phyloP scores from a whole-genome alignment of 2,113 vertebrate genomes.

The Datnioides undecimradiatus region DNA sequence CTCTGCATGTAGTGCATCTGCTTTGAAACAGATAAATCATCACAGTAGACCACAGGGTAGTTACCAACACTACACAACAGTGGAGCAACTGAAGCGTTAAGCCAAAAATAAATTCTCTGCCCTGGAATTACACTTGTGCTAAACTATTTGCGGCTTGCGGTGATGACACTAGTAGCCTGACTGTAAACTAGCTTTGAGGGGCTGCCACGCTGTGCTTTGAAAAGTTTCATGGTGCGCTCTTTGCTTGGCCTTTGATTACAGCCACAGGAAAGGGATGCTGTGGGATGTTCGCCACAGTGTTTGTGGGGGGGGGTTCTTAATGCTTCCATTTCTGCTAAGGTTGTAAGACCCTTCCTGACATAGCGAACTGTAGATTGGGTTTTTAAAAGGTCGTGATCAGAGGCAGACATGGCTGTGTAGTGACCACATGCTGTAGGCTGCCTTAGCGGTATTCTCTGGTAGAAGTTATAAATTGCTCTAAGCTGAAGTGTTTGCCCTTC shows the following conservation, averaged over 20 bases:
- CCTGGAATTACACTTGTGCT: conserved; percentile 9
- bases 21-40: background rate
- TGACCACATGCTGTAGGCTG: background rate
- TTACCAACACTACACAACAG: background rate
- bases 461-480: background rate
- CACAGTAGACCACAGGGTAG: background rate
- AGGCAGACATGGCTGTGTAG: background rate
- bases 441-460: background rate
- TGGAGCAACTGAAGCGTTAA: background rate
- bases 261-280: conserved; percentile 14
- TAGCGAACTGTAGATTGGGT: conserved; percentile 22
- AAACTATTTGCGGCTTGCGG: conserved; percentile 13
- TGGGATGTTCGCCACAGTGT: conserved; percentile 13
- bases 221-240: conserved; percentile 40
- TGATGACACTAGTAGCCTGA: conserved; percentile 18
- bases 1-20: background rate
- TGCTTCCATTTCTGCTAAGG: conserved; percentile 22
- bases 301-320: conserved; percentile 37
- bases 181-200: conserved; percentile 22
- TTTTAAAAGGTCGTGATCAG: conserved; percentile 41
- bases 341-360: conserved; percentile 30
- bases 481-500: background rate
- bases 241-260: conserved; percentile 60
- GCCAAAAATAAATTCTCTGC: conserved; percentile 6
- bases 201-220: conserved; percentile 28